Percentiles rank a stretch among this genome's conserved stretches.
These are phyloP conservation scores for Meteorus colon DNA, from an alignment of 2,888 invertebrate species.

Conservation along the genomic window DNA sequence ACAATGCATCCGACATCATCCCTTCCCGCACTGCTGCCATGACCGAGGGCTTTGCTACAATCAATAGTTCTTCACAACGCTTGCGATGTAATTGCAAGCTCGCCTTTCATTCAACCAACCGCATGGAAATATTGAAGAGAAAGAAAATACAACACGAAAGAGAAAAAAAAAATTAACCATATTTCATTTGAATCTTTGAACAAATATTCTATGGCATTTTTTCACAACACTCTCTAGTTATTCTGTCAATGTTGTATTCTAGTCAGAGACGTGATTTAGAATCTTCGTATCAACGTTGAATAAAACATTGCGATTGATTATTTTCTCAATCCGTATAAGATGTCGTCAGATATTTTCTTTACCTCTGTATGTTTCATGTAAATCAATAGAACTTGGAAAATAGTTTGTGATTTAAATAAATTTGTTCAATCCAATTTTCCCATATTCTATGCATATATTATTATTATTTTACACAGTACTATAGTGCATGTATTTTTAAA, in stretches of 20 bases:
- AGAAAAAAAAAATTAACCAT: neutral
- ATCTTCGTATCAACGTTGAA: no score
- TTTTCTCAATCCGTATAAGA: no score
- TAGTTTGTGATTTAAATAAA: neutral
- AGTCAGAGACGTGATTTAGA: no score
- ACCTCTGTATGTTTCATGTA: no score
- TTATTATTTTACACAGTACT: no score
- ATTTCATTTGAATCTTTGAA: neutral
- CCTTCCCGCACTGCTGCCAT: constrained; percentile 21
- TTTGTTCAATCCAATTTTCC: no score
- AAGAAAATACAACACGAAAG: neutral
- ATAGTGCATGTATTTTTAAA: no score
- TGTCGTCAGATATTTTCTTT: no score
- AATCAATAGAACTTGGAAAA: neutral
- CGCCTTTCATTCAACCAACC: constrained; percentile 15
- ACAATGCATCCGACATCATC: constrained; percentile 48
- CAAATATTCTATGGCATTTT: neutral
- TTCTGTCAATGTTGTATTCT: no score
- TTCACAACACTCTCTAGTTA: neutral
- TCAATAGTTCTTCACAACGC: constrained; percentile 47
- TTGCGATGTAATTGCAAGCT: constrained; percentile 39
- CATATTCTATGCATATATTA: no score
- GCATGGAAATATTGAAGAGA: neutral
- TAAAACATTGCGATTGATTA: no score
- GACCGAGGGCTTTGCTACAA: constrained; percentile 46